Percentiles rank a stretch among this genome's conserved stretches.
Evolutionary conservation across 2,888 invertebrate species (phyloP).

Genomic region (Noctuana brunneofusca): DNA sequence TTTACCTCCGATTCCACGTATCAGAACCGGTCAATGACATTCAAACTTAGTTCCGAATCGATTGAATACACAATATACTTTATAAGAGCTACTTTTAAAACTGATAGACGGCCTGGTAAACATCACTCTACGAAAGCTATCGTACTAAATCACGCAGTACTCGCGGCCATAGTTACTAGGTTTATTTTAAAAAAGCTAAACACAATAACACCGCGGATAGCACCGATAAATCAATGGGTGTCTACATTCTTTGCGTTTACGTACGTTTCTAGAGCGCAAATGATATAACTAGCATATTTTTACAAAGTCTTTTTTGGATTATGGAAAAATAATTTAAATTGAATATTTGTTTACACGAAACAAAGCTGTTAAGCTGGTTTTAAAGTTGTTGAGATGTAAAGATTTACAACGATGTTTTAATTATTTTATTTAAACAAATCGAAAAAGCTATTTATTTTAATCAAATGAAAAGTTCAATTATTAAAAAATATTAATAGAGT

Average conservation of each 20-base stretch:
- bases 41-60: slow-evolving; percentile 30
- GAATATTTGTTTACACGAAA: no score
- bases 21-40: slow-evolving; percentile 20
- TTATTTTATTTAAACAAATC: no score
- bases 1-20: neutral
- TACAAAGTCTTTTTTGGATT: neutral
- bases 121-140: slow-evolving; percentile 68
- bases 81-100: slow-evolving; percentile 40
- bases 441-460: no score
- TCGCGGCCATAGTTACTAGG: slow-evolving; percentile 40
- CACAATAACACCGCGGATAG: slow-evolving; percentile 41
- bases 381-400: no score
- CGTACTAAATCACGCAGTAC: slow-evolving; percentile 64
- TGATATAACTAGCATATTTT: slow-evolving; percentile 11
- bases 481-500: no score
- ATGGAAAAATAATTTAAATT: neutral
- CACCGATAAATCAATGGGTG: slow-evolving; percentile 38
- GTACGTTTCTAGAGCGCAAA: slow-evolving; percentile 9
- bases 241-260: slow-evolving; percentile 25
- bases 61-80: slow-evolving; percentile 18
- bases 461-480: no score
- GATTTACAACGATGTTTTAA: no score
- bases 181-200: slow-evolving; percentile 46
- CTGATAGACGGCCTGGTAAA: slow-evolving; percentile 58
- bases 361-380: no score